Conservation (phyloP, 2,797 vertebrate species). For the Ibycter americanus region DNA sequence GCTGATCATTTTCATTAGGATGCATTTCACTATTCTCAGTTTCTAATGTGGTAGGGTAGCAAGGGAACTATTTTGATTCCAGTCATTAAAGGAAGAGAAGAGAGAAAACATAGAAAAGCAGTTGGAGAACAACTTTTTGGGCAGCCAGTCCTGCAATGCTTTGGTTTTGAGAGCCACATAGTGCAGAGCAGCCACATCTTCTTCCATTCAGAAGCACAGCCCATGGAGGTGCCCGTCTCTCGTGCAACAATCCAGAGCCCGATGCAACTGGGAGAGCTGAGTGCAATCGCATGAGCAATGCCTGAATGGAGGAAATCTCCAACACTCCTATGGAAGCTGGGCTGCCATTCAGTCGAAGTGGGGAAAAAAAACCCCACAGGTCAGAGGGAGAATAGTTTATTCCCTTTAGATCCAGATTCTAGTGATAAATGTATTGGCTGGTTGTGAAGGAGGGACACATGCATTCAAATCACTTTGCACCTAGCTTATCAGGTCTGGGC, state of each 20-base stretch:
- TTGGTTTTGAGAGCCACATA: background rate
- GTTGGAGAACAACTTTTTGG: background rate
- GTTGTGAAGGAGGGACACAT: background rate
- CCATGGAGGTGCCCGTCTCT: accelerated
- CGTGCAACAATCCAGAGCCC: background rate
- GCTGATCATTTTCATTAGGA: background rate
- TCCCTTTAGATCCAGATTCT: background rate
- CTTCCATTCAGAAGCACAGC: background rate
- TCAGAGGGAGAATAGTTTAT: background rate
- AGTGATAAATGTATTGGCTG: background rate
- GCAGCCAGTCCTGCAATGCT: accelerated
- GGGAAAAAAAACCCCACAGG: background rate
- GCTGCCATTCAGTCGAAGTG: background rate
- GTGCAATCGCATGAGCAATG: background rate
- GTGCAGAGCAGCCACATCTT: background rate
- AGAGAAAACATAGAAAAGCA: background rate
- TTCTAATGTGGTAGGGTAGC: background rate
- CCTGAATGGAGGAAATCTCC: background rate
- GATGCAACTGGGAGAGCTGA: background rate
- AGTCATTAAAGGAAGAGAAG: background rate
- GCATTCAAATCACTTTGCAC: background rate
- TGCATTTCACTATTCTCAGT: background rate
- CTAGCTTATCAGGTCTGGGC: background rate
- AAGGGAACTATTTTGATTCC: background rate
- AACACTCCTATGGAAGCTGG: background rate